Conservation (phyloP, 2,797 vertebrate species). For the Pseudochaenichthys georgianus region DNA sequence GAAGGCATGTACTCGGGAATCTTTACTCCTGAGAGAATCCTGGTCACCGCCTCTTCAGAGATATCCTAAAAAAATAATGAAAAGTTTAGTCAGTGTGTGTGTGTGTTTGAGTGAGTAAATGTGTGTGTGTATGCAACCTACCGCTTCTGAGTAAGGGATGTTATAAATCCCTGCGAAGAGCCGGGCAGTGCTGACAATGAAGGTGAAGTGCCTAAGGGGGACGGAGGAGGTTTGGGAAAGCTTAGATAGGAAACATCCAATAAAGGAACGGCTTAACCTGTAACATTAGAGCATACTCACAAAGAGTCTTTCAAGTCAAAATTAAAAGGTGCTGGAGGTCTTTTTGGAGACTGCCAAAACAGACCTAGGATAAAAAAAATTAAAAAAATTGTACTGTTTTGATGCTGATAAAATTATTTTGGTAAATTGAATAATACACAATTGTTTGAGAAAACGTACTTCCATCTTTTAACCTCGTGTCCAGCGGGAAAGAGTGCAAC, state of each 20-base stretch:
- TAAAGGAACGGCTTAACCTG: not conserved
- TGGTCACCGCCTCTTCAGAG: constrained; percentile 85
- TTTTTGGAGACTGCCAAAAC: constrained; percentile 99
- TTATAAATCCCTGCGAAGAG: constrained; percentile 91
- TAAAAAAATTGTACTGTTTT: not conserved
- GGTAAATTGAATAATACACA: not conserved
- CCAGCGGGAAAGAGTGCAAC: constrained; percentile 96
- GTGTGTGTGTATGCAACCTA: constrained; percentile 48
- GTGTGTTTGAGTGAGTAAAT: not conserved
- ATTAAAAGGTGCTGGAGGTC: constrained; percentile 92
- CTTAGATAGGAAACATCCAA: constrained; percentile 8
- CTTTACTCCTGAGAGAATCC: constrained; percentile 86
- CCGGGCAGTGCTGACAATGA: constrained; percentile 91
- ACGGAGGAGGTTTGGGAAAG: constrained; percentile 19
- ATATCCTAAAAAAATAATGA: constrained; percentile 85
- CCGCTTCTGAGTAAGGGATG: constrained; percentile 91
- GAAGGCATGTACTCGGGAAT: constrained; percentile 94
- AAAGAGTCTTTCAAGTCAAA: constrained; percentile 94
- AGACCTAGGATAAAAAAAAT: constrained; percentile 85
- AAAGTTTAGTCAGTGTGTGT: not conserved
- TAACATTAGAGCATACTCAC: constrained; percentile 85
- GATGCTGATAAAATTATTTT: not conserved
- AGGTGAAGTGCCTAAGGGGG: constrained; percentile 89
- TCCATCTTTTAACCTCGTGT: constrained; percentile 97
- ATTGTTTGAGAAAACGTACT: constrained; percentile 86